Evolutionary conservation across 2,797 vertebrate species (phyloP).

Genomic region (Gymnothorax javanicus): DNA sequence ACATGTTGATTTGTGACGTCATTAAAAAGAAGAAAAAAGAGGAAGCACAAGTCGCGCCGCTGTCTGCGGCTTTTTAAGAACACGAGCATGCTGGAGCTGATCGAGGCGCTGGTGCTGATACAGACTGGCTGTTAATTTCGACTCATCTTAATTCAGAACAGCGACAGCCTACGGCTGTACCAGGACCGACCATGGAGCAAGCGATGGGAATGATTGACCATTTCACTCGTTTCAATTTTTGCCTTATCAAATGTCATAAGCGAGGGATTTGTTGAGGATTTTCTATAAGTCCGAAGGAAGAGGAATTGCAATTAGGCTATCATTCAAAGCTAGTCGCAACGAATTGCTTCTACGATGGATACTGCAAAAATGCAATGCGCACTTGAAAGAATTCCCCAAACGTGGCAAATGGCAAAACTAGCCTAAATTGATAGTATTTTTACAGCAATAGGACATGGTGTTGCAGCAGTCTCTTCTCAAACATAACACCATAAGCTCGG

Average conservation of each 20-base stretch:
- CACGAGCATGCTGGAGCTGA: slow-evolving; percentile 27
- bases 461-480: slow-evolving; percentile 14
- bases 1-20: slow-evolving; percentile 59
- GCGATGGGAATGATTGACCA: background rate
- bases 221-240: slow-evolving; percentile 14
- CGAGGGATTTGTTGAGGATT: background rate
- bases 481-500: background rate
- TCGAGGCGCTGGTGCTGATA: slow-evolving; percentile 5
- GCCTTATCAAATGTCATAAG: slow-evolving; percentile 5
- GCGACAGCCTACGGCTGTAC: background rate
- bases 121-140: slow-evolving; percentile 16
- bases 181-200: background rate
- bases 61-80: slow-evolving; percentile 36
- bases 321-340: background rate
- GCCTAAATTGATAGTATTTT: slow-evolving; percentile 4
- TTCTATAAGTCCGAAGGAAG: slow-evolving; percentile 3
- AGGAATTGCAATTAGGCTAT: background rate
- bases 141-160: slow-evolving; percentile 6
- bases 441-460: slow-evolving; percentile 21
- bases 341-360: slow-evolving; percentile 32
- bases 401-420: slow-evolving; percentile 29
- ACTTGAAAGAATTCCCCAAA: background rate
- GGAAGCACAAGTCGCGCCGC: slow-evolving; percentile 48
- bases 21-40: slow-evolving; percentile 22
- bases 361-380: slow-evolving; percentile 40